Conservation (phyloP, 2,113 vertebrate species). For the Peucedramus taeniatus region DNA sequence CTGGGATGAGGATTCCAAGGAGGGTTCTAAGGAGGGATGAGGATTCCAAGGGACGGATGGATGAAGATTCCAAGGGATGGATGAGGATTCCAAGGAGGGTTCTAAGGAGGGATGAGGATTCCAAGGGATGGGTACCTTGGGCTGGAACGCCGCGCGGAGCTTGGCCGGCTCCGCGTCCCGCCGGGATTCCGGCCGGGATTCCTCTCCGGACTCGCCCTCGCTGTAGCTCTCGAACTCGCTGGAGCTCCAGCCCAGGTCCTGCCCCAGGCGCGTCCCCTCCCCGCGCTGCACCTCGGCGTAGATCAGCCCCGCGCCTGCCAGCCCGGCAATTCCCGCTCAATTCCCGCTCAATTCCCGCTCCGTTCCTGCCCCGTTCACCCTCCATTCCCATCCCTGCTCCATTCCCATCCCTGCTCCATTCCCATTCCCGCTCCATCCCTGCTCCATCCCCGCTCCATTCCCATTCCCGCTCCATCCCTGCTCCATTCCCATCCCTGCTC, state of each 20-base stretch:
- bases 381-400: accelerated
- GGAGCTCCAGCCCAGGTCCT: background rate
- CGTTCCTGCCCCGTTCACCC: too few relatives aligned
- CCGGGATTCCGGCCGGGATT: background rate
- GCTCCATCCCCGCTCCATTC: too few relatives aligned
- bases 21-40: background rate
- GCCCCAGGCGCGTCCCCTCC: background rate
- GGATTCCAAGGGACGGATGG: background rate
- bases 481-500: background rate
- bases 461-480: background rate
- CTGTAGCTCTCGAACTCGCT: background rate
- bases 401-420: background rate
- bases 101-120: too few relatives aligned
- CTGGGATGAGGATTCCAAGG: background rate
- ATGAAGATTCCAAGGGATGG: background rate
- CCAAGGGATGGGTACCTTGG: background rate
- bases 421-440: background rate
- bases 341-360: background rate
- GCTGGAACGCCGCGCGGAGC: background rate
- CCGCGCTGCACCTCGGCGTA: background rate
- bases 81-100: background rate
- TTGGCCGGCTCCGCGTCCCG: background rate
- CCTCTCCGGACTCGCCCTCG: background rate
- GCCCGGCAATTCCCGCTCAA: too few relatives aligned
- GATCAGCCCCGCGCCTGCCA: background rate